Evolutionary conservation across 2,888 invertebrate genomes (phyloP), one percentile per base, ranked within the genome.

Genomic region (Lasioglossum zephyrum): DNA sequence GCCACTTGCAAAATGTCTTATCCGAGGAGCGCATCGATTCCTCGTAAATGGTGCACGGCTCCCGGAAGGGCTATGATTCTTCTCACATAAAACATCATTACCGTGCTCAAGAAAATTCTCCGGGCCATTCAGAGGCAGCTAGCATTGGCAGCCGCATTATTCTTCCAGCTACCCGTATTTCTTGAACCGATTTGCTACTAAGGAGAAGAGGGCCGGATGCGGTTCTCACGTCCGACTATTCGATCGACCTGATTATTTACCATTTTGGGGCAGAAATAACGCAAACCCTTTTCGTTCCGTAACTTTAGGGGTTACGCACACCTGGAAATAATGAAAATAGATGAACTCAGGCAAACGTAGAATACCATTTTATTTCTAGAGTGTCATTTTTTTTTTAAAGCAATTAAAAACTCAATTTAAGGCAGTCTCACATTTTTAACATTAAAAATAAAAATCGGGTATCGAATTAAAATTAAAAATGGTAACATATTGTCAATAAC

Each of bases 161-260:
- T 85, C 86, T 77, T 69, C 31, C 73, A 18, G 75, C 39, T 31
- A 73, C 39, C n/a, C 72, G 74, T 74, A 49, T 74, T 85, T 87
- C 77, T 78, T 44, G 41, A 26, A 47, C 31, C 77, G 77, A 81
- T 84, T 75, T 72, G 66, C 80, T 77, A 44, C 73, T 69, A 60
- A 77, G 26, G 47, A 74, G 76, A 77, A 44, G 76, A 80, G 82
- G 31, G 79, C 49, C 72, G 47, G 73, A 53, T 84, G 88, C 22
- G 11, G 47, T 84, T 93, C 88, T 87, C 90, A 85, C 88, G 89
- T 85, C 80, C 79, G 82, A 84, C 47, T 22, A 77, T 63, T 47
- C 44, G 63, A 47, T 47, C 31, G 18, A 31, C 18, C 31, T 83
- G 93, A 92, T 91, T 92, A 76, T 79, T 41, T 70, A 41, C 60